These are phyloP conservation scores for Allolobophora icterica DNA, from an alignment of 2,888 invertebrate species.

Conservation along the genomic window DNA sequence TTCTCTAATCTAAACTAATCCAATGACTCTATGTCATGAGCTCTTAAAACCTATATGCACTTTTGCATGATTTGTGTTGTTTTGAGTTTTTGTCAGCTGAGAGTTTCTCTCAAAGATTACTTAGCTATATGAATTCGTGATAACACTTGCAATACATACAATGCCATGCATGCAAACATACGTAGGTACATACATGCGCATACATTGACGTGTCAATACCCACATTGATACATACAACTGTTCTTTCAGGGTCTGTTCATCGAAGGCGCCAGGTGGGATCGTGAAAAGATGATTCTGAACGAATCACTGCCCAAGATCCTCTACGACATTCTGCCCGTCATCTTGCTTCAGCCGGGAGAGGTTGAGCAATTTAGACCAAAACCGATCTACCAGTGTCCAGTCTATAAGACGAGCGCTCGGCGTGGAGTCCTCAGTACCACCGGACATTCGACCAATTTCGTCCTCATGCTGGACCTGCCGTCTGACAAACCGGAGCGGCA, in stretches of 20 bases:
- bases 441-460: constrained; percentile 66
- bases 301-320: constrained; percentile 67
- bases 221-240: too few species aligned
- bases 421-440: constrained; percentile 77
- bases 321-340: constrained; percentile 63
- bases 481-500: constrained; percentile 51
- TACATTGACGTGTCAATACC: too few species aligned
- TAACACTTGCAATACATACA: too few species aligned
- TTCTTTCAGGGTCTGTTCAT: constrained; percentile 64
- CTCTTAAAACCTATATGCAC: too few species aligned
- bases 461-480: constrained; percentile 60
- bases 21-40: too few species aligned
- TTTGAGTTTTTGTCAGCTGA: too few species aligned
- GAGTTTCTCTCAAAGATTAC: too few species aligned
- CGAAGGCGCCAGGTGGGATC: constrained; percentile 67
- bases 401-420: constrained; percentile 86
- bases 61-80: too few species aligned
- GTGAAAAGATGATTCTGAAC: constrained; percentile 58
- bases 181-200: too few species aligned
- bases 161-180: too few species aligned
- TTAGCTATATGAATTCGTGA: too few species aligned
- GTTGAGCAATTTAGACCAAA: constrained; percentile 42
- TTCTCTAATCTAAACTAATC: too few species aligned
- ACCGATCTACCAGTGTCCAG: constrained; percentile 53
- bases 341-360: constrained; percentile 48